Evolutionary conservation across 92 coral and sea anemone genomes (phyloP), one percentile per base, ranked within the genome.

Genomic region (Blastomussa wellsi): DNA sequence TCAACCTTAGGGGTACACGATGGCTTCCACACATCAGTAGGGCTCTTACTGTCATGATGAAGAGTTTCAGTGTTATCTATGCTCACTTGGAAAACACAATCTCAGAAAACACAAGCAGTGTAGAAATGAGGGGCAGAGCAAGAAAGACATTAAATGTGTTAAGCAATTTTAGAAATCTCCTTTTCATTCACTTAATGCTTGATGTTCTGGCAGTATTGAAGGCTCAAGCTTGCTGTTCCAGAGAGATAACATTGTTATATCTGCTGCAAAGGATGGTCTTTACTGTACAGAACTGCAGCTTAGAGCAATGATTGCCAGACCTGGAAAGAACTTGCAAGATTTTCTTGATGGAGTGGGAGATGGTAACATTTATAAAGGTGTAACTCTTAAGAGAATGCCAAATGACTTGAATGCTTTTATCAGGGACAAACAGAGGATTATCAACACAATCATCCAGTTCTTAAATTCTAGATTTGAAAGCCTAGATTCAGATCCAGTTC

Each of bases 51-150:
- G n/a, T n/a, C n/a, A n/a, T 38, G 24, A 47, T 48, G 14, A 0
- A 2, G 9, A 8, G 14, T 8, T 16, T n/a, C n/a, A n/a, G n/a
- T n/a, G n/a, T n/a, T n/a, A n/a, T n/a, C n/a, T n/a, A n/a, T n/a
- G n/a, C n/a, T 48, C 49, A 44, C 49, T 44, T 44, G 49, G 49
- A 44, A 44, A 44, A 44, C 5, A 44, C 4, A 44, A 44, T 29
- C 32, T 52, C 64, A 35, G 81, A 44, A 74, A 74, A 74, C 60
- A 74, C 60, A 26, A 74, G 60, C 78, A 47, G 62, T 44, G 41
- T 67, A 44, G 62, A 68, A 81, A 81, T 64, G 85, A 81, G 85
- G 85, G 77, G 78, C 85, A 82, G 86, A 68, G 86, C 86, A 68
- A 82, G 68, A 68, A 70, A 68, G 65, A 68, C 86, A 82, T 69